Evolutionary conservation across 2,888 invertebrate genomes (phyloP).

Genomic region (Cephonodes hylas): DNA sequence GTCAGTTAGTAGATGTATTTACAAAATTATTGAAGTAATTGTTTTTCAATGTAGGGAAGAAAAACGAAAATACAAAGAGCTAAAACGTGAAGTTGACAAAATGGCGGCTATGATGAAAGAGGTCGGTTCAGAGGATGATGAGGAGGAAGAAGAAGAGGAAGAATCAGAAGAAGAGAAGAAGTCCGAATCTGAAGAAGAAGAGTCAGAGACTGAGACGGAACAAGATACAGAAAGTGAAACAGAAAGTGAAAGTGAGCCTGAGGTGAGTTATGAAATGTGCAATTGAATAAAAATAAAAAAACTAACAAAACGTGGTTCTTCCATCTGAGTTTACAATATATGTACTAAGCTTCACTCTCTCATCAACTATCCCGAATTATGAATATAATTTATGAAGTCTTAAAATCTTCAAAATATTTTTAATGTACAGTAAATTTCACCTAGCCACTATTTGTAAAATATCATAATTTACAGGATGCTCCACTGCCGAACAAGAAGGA

Average conservation of each 20-base stretch:
- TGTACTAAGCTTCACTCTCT: no score
- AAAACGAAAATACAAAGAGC: slow-evolving; percentile 89
- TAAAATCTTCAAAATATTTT: no score
- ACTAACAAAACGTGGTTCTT: no score
- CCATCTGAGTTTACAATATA: no score
- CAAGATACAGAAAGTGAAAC: slow-evolving; percentile 85
- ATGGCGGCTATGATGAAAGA: slow-evolving; percentile 94
- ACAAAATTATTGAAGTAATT: no score
- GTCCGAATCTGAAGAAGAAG: slow-evolving; percentile 78
- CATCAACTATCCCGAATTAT: no score
- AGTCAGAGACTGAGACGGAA: slow-evolving; percentile 84
- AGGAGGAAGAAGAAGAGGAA: slow-evolving; percentile 85
- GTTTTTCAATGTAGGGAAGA: slow-evolving; percentile 84
- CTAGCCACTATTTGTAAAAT: background rate
- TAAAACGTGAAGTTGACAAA: slow-evolving; percentile 94
- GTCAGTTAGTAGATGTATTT: no score
- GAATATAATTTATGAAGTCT: no score
- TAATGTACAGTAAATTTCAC: no score
- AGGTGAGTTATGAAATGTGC: slow-evolving; percentile 53
- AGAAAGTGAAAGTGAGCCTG: slow-evolving; percentile 84
- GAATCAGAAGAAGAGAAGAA: slow-evolving; percentile 82
- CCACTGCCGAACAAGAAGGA: slow-evolving; percentile 84
- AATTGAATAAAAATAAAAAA: no score
- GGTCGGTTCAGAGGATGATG: slow-evolving; percentile 86
- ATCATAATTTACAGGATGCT: slow-evolving; percentile 77